Base-by-base conservation (phyloP, 2,888 invertebrate species). In the Drosophila mimetica region DNA sequence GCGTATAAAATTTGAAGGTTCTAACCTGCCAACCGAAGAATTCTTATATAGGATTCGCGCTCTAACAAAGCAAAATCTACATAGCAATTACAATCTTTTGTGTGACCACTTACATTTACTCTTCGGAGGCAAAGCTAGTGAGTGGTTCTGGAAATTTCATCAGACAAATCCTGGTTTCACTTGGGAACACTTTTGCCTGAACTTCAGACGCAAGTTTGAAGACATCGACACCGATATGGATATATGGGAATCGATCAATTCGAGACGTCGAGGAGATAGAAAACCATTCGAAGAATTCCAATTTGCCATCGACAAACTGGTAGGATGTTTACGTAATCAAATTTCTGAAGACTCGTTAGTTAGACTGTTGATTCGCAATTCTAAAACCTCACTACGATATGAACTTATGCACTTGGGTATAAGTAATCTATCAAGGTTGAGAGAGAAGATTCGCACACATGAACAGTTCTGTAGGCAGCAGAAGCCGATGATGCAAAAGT, bases 61-160 rank as follows among this genome's bases (percentile, higher is more conserved):
- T 2, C 22, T 44, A 44, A 4, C 25, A 4, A 7, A 14, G n/a
- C 25, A 44, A 1, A 25, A 44, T 8, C 4, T 16, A 37, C 7
- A 14, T 16, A 5, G 37, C 2, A 14, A 16, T 16, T 14, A 14
- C 13, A 11, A 14, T 14, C 14, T 16, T 18, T 16, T 39, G 16
- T 44, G 25, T 5, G 14, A 44, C 14, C 25, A 44, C 14, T 20
- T 44, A 8, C n/a, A 22, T 7, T n/a, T n/a, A 22, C n/a, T 22
- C n/a, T 20, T 41, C 18, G 41, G 13, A 7, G 41, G 42, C 2
- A 20, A 42, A 7, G 42, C 42, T 1, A 42, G 13, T 9, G 44
- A 66, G 16, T 60, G 54, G 64, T 58, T 30, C 32, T 41, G 46
- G 41, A 65, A 47, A 3, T 52, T 65, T 9, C 65, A 65, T 13